Evolutionary conservation across 37 sponge, comb jelly and placozoan species (phyloP).

Genomic region (Beroe forskalii): DNA sequence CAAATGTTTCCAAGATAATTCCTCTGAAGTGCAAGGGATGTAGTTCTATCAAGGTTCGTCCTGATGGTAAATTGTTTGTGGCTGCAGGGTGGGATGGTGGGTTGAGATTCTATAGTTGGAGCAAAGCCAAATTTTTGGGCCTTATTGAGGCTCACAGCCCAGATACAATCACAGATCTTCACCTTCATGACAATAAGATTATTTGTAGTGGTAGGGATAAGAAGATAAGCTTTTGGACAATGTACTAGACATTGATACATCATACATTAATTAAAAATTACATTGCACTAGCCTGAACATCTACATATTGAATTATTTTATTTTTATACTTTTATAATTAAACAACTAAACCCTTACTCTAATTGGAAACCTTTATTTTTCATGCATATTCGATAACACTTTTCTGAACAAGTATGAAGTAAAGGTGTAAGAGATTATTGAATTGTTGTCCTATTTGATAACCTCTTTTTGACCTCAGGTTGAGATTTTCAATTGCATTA

Average conservation of each 20-base stretch:
- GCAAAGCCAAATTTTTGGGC: conserved; percentile 23
- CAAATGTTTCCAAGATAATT: background rate
- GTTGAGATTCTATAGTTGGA: background rate
- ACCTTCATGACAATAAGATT: background rate
- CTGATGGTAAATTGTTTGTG: conserved; percentile 30
- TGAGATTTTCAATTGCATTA: too few relatives aligned
- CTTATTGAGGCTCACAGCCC: conserved; percentile 57
- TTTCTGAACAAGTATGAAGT: too few relatives aligned
- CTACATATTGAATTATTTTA: too few relatives aligned
- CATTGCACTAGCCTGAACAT: too few relatives aligned
- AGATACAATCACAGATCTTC: conserved; percentile 30
- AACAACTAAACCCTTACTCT: too few relatives aligned
- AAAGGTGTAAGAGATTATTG: too few relatives aligned
- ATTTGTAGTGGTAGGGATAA: conserved; percentile 17
- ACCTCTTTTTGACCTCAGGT: too few relatives aligned
- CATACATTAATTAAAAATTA: too few relatives aligned
- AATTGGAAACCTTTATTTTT: too few relatives aligned
- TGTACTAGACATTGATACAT: background rate
- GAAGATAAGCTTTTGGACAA: conserved; percentile 47
- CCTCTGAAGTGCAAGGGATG: conserved; percentile 21
- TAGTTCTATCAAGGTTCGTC: background rate
- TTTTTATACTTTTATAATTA: too few relatives aligned
- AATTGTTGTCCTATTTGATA: too few relatives aligned
- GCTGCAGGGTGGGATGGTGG: conserved; percentile 60
- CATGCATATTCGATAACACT: too few relatives aligned